A percentile compares a stretch with the other conserved stretches of the same genome.
Conservation (phyloP, 35 echinoderm and acorn worm species). For the Anneissia japonica region DNA sequence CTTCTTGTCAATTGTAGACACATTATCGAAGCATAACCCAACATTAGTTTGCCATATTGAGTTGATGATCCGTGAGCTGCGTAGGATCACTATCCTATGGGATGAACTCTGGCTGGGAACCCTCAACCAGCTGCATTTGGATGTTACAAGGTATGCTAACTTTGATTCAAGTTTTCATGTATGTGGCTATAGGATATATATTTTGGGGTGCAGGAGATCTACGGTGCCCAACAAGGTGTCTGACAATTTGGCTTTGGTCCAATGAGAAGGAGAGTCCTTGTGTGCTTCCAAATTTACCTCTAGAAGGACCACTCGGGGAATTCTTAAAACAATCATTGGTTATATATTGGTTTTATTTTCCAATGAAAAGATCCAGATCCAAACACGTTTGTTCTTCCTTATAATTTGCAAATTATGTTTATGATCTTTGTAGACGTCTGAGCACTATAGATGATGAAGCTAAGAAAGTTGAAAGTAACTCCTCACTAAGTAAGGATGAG, state of each 20-base stretch:
- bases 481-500: slow-evolving; percentile 51
- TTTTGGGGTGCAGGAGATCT: too few relatives aligned
- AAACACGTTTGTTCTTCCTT: too few relatives aligned
- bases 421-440: slow-evolving; percentile 51
- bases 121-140: slow-evolving; percentile 74
- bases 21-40: slow-evolving; percentile 62
- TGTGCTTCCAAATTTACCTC: background rate
- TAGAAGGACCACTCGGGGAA: background rate
- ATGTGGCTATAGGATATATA: too few relatives aligned
- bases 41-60: slow-evolving; percentile 62
- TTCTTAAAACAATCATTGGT: too few relatives aligned
- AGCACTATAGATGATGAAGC: slow-evolving; percentile 81
- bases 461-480: slow-evolving; percentile 80
- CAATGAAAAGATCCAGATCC: too few relatives aligned
- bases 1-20: slow-evolving; percentile 56
- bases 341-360: too few relatives aligned
- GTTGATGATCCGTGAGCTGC: slow-evolving; percentile 74
- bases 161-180: too few relatives aligned
- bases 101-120: slow-evolving; percentile 96
- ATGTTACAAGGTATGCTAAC: slow-evolving; percentile 62
- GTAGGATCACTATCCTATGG: slow-evolving; percentile 88
- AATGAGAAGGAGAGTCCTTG: too few relatives aligned
- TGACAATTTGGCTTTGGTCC: too few relatives aligned
- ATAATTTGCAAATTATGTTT: too few relatives aligned
- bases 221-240: too few relatives aligned